Evolutionary conservation across 1,140 invertebrate species (phyloP).

Genomic region (Apocrypta bakeri): DNA sequence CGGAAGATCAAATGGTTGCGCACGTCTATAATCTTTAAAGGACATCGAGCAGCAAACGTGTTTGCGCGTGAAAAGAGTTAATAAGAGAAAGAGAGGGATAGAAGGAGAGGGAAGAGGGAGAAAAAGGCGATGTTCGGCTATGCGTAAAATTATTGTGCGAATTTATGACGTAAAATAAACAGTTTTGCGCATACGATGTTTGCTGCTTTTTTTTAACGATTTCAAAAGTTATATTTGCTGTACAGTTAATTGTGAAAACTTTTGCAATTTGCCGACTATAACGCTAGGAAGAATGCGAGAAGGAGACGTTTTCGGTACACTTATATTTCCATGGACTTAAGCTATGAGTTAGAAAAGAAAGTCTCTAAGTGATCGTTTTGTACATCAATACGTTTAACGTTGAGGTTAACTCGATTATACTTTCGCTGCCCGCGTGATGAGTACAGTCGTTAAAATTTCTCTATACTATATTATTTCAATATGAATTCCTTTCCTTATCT

Average conservation of each 20-base stretch:
- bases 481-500: too few species aligned
- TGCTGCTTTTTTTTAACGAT: neutral
- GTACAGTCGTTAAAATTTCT: too few species aligned
- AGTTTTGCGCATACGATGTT: neutral
- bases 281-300: too few species aligned
- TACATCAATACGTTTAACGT: too few species aligned
- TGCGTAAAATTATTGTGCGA: neutral
- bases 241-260: neutral
- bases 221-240: neutral
- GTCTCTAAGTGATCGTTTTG: neutral
- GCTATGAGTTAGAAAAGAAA: neutral
- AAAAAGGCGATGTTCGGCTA: neutral
- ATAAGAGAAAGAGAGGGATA: neutral
- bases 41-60: constrained; percentile 31
- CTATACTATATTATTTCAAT: too few species aligned
- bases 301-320: neutral
- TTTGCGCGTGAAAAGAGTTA: constrained; percentile 11
- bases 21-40: constrained; percentile 33
- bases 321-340: too few species aligned
- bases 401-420: too few species aligned
- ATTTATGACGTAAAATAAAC: constrained; percentile 19
- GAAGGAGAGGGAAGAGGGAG: too few species aligned
- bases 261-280: neutral
- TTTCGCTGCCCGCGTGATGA: too few species aligned
- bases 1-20: constrained; percentile 25